phyloP scores from a whole-genome alignment of 1,140 invertebrate species.

The Maconellicoccus hirsutus region DNA sequence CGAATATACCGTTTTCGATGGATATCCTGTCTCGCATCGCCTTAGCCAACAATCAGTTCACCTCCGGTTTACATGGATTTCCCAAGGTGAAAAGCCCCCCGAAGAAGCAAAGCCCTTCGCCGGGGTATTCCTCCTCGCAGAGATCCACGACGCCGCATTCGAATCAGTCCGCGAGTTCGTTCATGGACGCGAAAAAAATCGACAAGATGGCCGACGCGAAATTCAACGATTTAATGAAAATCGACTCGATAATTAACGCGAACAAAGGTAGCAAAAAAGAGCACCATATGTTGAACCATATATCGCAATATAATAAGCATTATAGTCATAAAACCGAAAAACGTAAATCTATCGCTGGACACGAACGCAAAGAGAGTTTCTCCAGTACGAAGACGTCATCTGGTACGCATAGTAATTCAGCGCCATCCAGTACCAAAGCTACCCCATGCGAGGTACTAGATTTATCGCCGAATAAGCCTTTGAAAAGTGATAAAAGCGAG shows the following conservation, averaged over 20 bases:
- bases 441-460: constrained; percentile 23
- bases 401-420: background rate
- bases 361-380: background rate
- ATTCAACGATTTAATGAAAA: background rate
- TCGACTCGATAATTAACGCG: background rate
- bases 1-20: background rate
- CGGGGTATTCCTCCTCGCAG: background rate
- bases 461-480: constrained; percentile 24
- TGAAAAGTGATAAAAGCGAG: background rate
- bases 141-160: background rate
- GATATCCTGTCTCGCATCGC: constrained; percentile 2
- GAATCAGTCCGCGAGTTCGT: background rate
- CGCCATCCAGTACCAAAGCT: background rate
- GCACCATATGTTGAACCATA: background rate
- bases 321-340: constrained; percentile 19
- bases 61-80: background rate
- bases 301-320: constrained; percentile 13
- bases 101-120: constrained; percentile 3
- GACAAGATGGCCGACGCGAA: background rate
- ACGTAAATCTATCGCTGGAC: background rate
- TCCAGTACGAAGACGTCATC: too few species aligned
- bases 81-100: background rate
- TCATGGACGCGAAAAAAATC: background rate
- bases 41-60: background rate
- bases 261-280: background rate